Evolutionary conservation across 2,113 vertebrate species (phyloP), one percentile per base, ranked within the genome.

Genomic region (Megaceryle torquata): DNA sequence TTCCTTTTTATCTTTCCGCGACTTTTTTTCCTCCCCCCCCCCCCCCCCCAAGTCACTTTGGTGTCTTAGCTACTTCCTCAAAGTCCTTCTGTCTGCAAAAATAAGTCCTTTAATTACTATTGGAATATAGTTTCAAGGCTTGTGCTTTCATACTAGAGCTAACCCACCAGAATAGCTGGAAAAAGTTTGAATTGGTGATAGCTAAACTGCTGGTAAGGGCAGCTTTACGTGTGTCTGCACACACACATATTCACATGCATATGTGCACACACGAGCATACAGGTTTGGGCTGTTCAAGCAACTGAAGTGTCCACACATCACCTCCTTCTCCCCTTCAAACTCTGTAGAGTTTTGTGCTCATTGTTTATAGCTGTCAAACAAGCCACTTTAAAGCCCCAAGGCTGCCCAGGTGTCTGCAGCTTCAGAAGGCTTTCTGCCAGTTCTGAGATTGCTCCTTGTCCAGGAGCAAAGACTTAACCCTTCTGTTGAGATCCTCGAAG

Each of bases 181-280:
- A 22, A 88, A 70, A 41, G 14, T 77, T n/a, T 10, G 8, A 64
- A 35, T 7, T 29, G 68, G 11, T 65, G 44, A 19, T 44, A 25
- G 16, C 31, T 76, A 63, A 88, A 67, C 19, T 12, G 37, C 37
- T 59, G 19, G 46, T 68, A 41, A 70, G 56, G 54, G 43, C 43
- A 44, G 24, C 22, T 82, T 13, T 46, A 5, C 65, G 60, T 46
- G 26, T 41, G 26, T 39, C 26, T 39, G 28, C 7, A 19, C 29
- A 14, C 2, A 16, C 2, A 25, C 25, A 28, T 19, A 2, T 25
- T 15, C 29, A 14, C 11, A 3, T 8, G 10, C 0, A 0, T 28
- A 25, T 61, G 22, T 44, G 68, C 33, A 17, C 25, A 4, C 51
- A 54, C 3, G 5, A 25, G 19, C 25, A 4, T 48, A 54, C 3